phyloP scores from a whole-genome alignment of 1,140 invertebrate genomes.

The fruit fly (Drosophila melanogaster) region DNA sequence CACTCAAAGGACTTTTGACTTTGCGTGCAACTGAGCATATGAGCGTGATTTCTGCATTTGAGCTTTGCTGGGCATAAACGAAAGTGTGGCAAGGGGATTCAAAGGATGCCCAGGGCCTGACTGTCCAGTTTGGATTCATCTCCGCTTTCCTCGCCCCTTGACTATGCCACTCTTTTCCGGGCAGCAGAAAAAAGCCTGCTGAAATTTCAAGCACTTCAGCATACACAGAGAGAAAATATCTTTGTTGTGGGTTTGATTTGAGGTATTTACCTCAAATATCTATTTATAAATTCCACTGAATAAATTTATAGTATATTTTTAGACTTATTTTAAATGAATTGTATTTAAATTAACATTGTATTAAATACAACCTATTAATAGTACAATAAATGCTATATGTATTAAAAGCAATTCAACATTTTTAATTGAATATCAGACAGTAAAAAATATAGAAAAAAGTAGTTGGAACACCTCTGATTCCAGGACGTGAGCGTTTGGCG shows the following conservation, averaged over 20 bases:
- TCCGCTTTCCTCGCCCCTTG: not conserved
- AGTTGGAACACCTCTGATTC: constrained; percentile 18
- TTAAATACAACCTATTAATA: too few relatives aligned
- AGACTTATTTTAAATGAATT: too few relatives aligned
- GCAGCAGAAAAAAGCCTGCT: constrained; percentile 65
- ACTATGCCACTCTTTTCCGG: constrained; percentile 27
- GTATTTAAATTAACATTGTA: too few relatives aligned
- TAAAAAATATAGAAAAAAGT: not conserved
- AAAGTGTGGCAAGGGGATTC: constrained; percentile 21
- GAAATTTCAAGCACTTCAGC: constrained; percentile 82
- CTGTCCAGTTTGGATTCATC: constrained; percentile 56
- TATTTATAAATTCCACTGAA: too few relatives aligned
- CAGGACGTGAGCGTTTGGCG: constrained; percentile 63
- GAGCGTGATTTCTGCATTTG: constrained; percentile 82
- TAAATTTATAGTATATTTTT: too few relatives aligned
- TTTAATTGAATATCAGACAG: not conserved
- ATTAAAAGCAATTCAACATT: too few relatives aligned
- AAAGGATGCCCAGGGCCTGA: constrained; percentile 13
- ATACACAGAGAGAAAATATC: constrained; percentile 16
- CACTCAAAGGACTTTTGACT: constrained; percentile 78
- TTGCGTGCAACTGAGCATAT: constrained; percentile 80
- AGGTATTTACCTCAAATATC: too few relatives aligned
- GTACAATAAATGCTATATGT: too few relatives aligned
- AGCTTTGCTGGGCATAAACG: constrained; percentile 61
- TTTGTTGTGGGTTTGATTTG: not conserved